Conservation (phyloP, 2,888 invertebrate genomes). For the Mantis religiosa region DNA sequence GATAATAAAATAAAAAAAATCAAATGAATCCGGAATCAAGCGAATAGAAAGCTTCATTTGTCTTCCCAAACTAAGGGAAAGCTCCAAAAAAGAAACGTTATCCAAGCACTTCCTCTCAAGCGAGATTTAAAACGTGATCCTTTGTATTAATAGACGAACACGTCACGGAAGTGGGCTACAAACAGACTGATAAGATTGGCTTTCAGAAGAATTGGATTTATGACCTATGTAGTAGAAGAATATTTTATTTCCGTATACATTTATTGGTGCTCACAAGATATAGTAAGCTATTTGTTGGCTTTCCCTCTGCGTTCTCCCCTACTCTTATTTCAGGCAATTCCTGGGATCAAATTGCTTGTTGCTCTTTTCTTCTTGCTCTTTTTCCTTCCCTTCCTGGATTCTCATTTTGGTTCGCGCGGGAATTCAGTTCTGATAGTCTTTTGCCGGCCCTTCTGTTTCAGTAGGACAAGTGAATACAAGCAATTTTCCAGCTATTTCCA, state of each 20-base stretch:
- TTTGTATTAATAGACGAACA: too few species aligned
- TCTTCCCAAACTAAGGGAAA: too few species aligned
- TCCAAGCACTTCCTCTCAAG: too few species aligned
- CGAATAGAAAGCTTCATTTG: too few species aligned
- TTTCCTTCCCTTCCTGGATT: neutral
- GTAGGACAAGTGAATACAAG: neutral
- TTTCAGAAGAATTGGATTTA: neutral
- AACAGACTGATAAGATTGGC: too few species aligned
- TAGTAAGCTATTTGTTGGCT: neutral
- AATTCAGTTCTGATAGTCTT: neutral
- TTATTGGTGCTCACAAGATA: neutral
- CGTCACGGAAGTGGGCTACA: too few species aligned
- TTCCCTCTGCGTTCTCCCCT: neutral
- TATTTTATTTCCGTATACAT: neutral
- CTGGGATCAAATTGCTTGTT: constrained; percentile 26
- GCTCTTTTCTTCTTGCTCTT: neutral
- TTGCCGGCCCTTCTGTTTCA: neutral
- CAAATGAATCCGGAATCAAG: too few species aligned
- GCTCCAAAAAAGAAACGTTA: too few species aligned
- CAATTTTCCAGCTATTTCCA: neutral
- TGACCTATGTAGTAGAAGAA: neutral
- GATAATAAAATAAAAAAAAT: too few species aligned
- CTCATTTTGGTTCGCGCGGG: neutral
- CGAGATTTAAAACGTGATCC: too few species aligned
- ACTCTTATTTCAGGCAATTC: constrained; percentile 21